Evolutionary conservation across 1,140 invertebrate genomes (phyloP).

Genomic region (Orius insidiosus): DNA sequence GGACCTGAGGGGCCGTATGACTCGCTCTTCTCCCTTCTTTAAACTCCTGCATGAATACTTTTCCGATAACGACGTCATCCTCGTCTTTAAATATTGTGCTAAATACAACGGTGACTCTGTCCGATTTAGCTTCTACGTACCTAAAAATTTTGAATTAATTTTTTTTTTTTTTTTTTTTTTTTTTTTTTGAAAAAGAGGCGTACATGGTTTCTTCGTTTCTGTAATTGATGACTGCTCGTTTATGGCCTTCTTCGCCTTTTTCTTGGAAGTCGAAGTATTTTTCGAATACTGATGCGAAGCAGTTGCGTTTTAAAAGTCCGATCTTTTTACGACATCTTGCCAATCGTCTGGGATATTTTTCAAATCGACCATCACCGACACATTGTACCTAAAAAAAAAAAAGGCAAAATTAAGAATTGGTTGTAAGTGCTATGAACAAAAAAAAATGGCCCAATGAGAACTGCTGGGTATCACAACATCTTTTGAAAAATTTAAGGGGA

Average conservation of each 20-base stretch:
- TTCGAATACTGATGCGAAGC: constrained; percentile 98
- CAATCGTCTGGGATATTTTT: constrained; percentile 82
- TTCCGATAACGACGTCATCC: constrained; percentile 95
- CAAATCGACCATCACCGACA: constrained; percentile 83
- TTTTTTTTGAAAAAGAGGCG: constrained; percentile 33
- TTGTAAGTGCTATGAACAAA: too few species aligned
- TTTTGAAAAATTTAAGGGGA: too few species aligned
- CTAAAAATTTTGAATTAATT: constrained; percentile 31
- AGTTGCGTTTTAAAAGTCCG: constrained; percentile 90
- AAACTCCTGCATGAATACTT: constrained; percentile 97
- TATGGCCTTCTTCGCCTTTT: constrained; percentile 71
- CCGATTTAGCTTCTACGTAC: constrained; percentile 94
- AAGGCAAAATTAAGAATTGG: too few species aligned
- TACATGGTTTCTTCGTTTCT: constrained; percentile 98
- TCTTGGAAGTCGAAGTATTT: constrained; percentile 99
- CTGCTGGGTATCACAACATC: too few species aligned
- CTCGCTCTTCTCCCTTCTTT: constrained; percentile 93
- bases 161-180: too few species aligned
- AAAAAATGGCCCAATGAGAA: too few species aligned
- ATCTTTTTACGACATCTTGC: constrained; percentile 82
- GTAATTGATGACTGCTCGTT: constrained; percentile 95
- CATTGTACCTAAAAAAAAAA: constrained; percentile 62
- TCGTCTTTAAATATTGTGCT: constrained; percentile 97
- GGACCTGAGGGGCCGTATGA: constrained; percentile 81
- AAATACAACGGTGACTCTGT: constrained; percentile 97